Conservation (phyloP, 1,140 invertebrate species). For the Cheumatopsyche charites region DNA sequence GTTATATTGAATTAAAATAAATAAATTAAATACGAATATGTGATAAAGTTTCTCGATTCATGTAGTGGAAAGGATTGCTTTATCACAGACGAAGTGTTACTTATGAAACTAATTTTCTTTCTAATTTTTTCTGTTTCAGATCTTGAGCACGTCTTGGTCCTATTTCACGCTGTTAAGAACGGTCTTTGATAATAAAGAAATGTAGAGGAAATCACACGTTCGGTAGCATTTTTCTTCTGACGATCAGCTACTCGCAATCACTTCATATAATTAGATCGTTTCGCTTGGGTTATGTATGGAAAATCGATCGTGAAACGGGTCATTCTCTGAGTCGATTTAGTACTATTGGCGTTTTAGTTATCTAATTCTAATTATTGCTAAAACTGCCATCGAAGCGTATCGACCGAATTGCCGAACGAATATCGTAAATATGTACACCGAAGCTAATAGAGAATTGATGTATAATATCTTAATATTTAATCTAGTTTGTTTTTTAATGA, state of each 20-base stretch:
- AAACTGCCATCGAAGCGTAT: too few relatives aligned
- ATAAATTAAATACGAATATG: neutral
- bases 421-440: too few relatives aligned
- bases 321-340: neutral
- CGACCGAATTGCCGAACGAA: too few relatives aligned
- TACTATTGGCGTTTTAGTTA: neutral
- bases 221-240: too few relatives aligned
- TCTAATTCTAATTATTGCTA: neutral
- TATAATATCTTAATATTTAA: too few relatives aligned
- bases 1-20: neutral
- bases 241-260: too few relatives aligned
- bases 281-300: neutral
- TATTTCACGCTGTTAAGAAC: constrained; percentile 43
- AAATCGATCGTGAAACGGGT: neutral
- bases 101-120: constrained; percentile 9
- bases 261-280: too few relatives aligned
- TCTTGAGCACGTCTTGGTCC: constrained; percentile 44
- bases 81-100: neutral
- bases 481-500: too few relatives aligned
- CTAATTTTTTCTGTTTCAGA: constrained; percentile 26
- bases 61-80: neutral
- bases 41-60: neutral
- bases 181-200: constrained; percentile 34
- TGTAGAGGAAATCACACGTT: neutral
- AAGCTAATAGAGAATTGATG: too few relatives aligned